Evolutionary conservation across 2,888 invertebrate species (phyloP).

Genomic region (Agonopterix arenella): DNA sequence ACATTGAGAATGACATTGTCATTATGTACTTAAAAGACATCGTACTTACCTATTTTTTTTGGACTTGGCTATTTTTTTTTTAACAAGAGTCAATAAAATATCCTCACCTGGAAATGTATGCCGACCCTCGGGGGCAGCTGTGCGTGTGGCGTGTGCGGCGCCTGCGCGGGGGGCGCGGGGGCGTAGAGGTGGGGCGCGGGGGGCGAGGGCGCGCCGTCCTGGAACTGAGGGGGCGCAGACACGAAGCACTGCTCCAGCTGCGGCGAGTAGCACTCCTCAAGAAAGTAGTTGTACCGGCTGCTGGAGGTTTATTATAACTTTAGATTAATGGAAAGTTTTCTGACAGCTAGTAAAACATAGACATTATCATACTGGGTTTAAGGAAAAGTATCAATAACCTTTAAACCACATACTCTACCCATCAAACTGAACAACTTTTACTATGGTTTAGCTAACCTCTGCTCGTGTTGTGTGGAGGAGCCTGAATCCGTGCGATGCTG

Average conservation of each 20-base stretch:
- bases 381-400: no score
- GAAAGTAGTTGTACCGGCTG: constrained; percentile 52
- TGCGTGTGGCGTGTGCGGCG: constrained; percentile 21
- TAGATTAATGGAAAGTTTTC: no score
- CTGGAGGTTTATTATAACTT: neutral
- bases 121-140: constrained; percentile 44
- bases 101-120: constrained; percentile 64
- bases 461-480: constrained; percentile 85
- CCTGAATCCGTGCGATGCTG: constrained; percentile 82
- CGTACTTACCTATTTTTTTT: no score
- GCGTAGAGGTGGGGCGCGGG: constrained; percentile 24
- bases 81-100: no score
- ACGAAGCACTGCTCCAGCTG: constrained; percentile 54
- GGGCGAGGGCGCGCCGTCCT: constrained; percentile 63
- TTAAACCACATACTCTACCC: no score
- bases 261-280: constrained; percentile 29
- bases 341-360: no score
- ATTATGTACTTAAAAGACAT: no score
- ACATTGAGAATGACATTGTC: no score
- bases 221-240: constrained; percentile 71
- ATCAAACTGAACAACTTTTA: no score
- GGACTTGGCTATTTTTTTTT: no score
- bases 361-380: no score
- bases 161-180: constrained; percentile 17
- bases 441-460: constrained; percentile 17